These are phyloP conservation scores for Phoenicopterus ruber DNA, from an alignment of 2,113 vertebrate species.

Conservation along the genomic window DNA sequence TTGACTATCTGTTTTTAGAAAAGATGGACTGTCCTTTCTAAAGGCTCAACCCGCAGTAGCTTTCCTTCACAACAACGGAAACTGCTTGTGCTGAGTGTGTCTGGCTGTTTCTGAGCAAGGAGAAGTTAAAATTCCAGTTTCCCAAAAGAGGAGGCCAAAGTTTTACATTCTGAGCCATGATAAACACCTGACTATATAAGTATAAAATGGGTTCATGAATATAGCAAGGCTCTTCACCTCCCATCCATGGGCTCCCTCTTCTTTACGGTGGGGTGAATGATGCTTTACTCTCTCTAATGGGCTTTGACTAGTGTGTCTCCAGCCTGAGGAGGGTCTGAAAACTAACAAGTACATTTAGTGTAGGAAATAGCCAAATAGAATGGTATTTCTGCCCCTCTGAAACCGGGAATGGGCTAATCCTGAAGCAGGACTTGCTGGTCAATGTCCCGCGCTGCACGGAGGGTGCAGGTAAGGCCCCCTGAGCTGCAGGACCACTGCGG, in stretches of 20 bases:
- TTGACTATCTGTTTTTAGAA: neutral
- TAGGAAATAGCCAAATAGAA: neutral
- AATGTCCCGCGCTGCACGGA: neutral
- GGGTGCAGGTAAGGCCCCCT: neutral
- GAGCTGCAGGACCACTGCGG: neutral
- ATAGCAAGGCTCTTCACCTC: neutral
- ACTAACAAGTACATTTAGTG: neutral
- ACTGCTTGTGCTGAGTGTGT: neutral
- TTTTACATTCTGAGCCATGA: neutral
- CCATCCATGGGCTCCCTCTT: neutral
- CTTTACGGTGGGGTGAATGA: neutral
- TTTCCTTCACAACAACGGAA: neutral
- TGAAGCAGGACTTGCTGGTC: neutral
- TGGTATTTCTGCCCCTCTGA: neutral
- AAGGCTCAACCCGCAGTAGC: neutral
- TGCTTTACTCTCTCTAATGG: neutral
- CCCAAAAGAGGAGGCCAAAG: neutral
- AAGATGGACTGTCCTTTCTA: neutral
- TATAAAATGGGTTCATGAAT: neutral
- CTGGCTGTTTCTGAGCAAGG: neutral
- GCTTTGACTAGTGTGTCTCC: neutral
- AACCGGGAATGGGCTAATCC: neutral
- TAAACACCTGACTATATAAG: neutral
- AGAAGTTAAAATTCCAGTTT: neutral
- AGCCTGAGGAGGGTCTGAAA: neutral